Evolutionary conservation across 2,797 vertebrate genomes (phyloP).

Genomic region (Orestias chungarensis): DNA sequence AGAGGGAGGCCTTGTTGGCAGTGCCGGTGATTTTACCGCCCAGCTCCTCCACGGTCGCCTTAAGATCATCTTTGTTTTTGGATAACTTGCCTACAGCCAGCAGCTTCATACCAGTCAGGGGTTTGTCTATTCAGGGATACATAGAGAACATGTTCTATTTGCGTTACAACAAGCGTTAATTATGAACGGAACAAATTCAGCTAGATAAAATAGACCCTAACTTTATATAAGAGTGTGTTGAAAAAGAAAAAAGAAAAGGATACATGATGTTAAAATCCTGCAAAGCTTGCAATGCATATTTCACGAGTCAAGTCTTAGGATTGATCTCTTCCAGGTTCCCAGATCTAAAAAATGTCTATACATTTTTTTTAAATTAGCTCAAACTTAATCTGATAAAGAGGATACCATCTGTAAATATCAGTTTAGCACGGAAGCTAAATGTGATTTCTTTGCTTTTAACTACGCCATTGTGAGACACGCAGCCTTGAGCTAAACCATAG

Average conservation of each 20-base stretch:
- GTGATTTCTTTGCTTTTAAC: background rate
- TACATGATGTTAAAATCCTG: background rate
- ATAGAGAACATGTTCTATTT: background rate
- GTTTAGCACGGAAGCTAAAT: background rate
- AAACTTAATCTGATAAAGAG: background rate
- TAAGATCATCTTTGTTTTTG: conserved; percentile 94
- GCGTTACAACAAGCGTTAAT: background rate
- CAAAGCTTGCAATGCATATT: background rate
- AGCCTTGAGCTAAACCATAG: background rate
- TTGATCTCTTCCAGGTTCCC: background rate
- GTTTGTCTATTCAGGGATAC: conserved; percentile 82
- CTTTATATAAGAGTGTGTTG: background rate
- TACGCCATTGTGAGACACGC: background rate
- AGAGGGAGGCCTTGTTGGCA: conserved; percentile 87
- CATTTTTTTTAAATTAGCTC: background rate
- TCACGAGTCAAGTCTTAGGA: background rate
- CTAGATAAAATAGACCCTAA: background rate
- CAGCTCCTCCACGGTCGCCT: conserved; percentile 86
- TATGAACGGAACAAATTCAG: background rate
- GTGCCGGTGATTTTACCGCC: conserved; percentile 90
- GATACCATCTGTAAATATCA: too few relatives aligned
- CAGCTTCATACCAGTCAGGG: conserved; percentile 89
- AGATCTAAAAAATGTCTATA: background rate
- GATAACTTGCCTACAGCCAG: conserved; percentile 88
- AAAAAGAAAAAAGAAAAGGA: background rate